Evolutionary conservation across 2,888 invertebrate genomes (phyloP), one percentile per base, ranked within the genome.

Genomic region (Nebria brevicollis): DNA sequence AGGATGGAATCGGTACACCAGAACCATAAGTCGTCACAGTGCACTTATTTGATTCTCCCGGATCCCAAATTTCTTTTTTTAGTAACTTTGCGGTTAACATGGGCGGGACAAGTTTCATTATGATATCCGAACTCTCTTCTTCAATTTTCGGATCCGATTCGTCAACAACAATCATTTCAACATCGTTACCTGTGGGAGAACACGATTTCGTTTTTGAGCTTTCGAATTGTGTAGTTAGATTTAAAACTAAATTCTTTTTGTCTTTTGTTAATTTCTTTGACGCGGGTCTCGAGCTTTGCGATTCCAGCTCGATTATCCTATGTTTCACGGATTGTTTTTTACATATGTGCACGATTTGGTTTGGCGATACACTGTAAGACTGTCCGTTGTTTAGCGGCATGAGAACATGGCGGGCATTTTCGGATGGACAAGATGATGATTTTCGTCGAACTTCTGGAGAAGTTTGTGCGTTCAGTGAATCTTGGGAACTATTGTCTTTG

Each of bases 311-410:
- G 87, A 91, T 93, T 66, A 95, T 93, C 85, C 94, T 92, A 85
- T 94, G 93, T 85, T 93, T 93, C 79, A 95, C 94, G 34, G 92
- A 93, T 10, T 80, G 77, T 25, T 86, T 84, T 81, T 87, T 83
- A 87, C 88, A 84, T 84, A 97, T 91, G 85, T 96, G 94, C 83
- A 96, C 93, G 86, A 96, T 96, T 91, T 96, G 95, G 89, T 97
- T 97, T 85, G 96, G 97, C 72, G 97, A 96, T 42, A 97, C 96
- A 88, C 96, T 96, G 89, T 97, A 97, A 84, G 94, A 94, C 85
- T 94, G 93, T 65, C 96, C 97, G 88, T 95, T 95, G 85, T 94
- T 95, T 87, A 95, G 96, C 1, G 96, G 95, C 92, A 96, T 94
- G 83, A 96, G 91, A 87, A 95, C 94, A 88, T 96, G 95, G 72